phyloP scores from a whole-genome alignment of 2,797 vertebrate species.

The Tokudaia muenninki region DNA sequence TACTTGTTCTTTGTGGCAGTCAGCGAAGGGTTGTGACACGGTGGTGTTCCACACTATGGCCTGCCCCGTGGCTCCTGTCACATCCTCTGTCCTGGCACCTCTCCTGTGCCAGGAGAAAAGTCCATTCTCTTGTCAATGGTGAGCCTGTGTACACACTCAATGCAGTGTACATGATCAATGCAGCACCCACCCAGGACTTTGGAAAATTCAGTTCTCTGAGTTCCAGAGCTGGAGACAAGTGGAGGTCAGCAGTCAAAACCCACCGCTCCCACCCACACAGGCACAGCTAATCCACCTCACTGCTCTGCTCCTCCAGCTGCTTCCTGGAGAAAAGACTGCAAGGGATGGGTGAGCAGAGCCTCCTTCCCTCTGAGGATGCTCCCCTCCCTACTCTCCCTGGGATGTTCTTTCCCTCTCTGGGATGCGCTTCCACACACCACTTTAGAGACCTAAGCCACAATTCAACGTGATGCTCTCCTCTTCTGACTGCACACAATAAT shows the following conservation, averaged over 20 bases:
- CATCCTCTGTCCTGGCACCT: not conserved
- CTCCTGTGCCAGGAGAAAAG: not conserved
- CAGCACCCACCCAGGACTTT: not conserved
- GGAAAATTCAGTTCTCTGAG: not conserved
- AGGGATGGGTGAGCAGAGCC: not conserved
- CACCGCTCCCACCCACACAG: too few species aligned
- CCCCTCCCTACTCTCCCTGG: too few species aligned
- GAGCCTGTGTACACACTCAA: not conserved
- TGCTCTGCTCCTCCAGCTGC: not conserved
- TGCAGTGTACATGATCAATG: accelerated
- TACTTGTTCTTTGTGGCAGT: accelerated
- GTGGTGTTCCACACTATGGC: accelerated
- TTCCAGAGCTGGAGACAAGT: not conserved
- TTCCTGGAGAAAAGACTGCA: not conserved
- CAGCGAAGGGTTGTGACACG: accelerated
- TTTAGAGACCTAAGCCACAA: too few species aligned
- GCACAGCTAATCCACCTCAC: accelerated
- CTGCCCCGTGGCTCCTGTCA: not conserved
- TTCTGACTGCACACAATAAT: not conserved
- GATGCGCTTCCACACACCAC: not conserved
- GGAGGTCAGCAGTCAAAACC: too few species aligned
- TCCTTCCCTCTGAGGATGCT: not conserved
- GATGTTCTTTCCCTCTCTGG: too few species aligned
- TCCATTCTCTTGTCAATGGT: accelerated
- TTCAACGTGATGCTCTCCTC: not conserved